These are phyloP conservation scores for Hydrolagus colliei DNA, from an alignment of 2,797 vertebrate genomes.

Conservation along the genomic window DNA sequence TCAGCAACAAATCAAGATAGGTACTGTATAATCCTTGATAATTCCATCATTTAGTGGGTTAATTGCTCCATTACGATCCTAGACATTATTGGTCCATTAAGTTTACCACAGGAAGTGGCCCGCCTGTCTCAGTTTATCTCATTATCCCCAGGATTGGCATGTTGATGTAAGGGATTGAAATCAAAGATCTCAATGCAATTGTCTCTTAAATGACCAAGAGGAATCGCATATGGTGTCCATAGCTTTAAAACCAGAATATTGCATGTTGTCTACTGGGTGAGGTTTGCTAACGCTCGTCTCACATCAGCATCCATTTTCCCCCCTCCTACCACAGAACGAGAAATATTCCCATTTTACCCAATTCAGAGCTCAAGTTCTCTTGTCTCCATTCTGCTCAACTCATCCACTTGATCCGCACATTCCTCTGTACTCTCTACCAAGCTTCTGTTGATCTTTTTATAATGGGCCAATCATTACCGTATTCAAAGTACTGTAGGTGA, in stretches of 20 bases:
- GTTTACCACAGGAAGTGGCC: slow-evolving; percentile 4
- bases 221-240: background rate
- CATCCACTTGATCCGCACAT: too few species aligned
- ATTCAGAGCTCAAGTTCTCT: too few species aligned
- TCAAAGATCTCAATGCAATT: background rate
- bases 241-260: background rate
- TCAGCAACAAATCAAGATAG: too few species aligned
- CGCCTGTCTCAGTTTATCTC: background rate
- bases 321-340: background rate
- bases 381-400: too few species aligned
- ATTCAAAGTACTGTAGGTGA: too few species aligned
- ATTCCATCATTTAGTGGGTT: background rate
- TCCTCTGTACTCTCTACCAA: too few species aligned
- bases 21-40: too few species aligned
- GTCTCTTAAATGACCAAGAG: background rate
- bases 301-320: background rate
- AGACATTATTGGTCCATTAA: background rate
- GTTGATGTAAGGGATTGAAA: background rate
- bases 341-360: background rate
- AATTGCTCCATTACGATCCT: background rate
- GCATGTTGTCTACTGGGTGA: background rate
- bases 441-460: too few species aligned
- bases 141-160: background rate
- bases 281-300: background rate
- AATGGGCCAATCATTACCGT: too few species aligned